Percentiles rank a stretch among this genome's conserved stretches.
phyloP scores from a whole-genome alignment of 2,113 vertebrate genomes.

The Apeltes quadracus region DNA sequence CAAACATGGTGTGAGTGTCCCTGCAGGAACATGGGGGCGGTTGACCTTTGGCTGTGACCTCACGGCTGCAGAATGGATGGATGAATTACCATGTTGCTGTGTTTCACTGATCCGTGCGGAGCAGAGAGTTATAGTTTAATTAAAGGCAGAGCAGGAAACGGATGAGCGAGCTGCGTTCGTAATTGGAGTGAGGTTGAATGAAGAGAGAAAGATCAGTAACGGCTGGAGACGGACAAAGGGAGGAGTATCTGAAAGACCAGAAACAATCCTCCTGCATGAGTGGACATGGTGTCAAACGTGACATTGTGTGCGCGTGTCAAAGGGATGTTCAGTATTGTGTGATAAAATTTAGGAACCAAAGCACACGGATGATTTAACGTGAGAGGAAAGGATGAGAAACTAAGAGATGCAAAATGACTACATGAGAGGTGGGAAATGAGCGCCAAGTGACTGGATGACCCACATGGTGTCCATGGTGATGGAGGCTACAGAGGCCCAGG shows the following conservation, averaged over 20 bases:
- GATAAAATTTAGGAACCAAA: not conserved
- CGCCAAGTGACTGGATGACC: no score
- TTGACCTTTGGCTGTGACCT: conserved; percentile 65
- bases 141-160: conserved; percentile 32
- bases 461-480: no score
- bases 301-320: not conserved
- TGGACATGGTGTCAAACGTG: not conserved
- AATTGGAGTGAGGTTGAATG: not conserved
- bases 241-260: not conserved
- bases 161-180: not conserved
- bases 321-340: not conserved
- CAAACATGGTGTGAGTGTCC: conserved; percentile 12
- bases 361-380: not conserved
- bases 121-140: conserved; percentile 61
- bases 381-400: not conserved
- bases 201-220: not conserved
- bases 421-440: no score
- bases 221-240: not conserved
- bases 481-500: no score
- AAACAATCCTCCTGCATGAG: not conserved
- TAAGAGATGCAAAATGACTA: no score
- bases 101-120: conserved; percentile 62
- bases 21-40: conserved; percentile 14
- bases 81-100: conserved; percentile 44
- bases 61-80: conserved; percentile 35